phyloP scores from a whole-genome alignment of 2,797 vertebrate genomes.

The Phalanger gymnotis region DNA sequence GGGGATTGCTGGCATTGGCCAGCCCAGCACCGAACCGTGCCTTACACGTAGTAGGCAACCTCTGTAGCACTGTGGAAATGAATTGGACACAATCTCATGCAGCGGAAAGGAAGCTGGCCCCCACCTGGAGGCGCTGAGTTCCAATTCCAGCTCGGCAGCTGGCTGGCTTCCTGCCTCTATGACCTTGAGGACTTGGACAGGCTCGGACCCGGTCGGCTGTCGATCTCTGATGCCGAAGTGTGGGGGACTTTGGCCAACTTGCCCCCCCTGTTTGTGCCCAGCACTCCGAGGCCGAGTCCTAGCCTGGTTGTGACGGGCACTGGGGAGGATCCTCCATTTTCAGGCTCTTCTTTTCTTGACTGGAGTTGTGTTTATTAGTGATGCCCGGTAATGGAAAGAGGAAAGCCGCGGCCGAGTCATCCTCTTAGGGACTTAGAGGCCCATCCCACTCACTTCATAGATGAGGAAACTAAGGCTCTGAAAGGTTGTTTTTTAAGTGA shows the following conservation, averaged over 20 bases:
- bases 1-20: too few species aligned
- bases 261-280: too few species aligned
- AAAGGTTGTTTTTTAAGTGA: background rate
- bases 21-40: too few species aligned
- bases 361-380: background rate
- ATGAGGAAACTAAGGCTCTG: background rate
- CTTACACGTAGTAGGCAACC: too few species aligned
- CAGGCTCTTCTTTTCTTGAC: background rate
- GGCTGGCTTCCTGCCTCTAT: background rate
- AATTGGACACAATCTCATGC: background rate
- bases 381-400: background rate
- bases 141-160: background rate
- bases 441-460: background rate
- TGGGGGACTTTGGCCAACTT: background rate
- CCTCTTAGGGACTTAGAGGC: background rate
- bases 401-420: background rate
- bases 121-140: background rate
- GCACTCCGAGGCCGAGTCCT: background rate
- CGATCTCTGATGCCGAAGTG: background rate
- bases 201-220: background rate
- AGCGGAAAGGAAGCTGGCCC: background rate
- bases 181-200: background rate
- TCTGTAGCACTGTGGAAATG: background rate
- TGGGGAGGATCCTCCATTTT: too few species aligned
- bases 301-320: fast-evolving